Evolutionary conservation across 2,113 vertebrate genomes (phyloP).

Genomic region (Falco punctatus): DNA sequence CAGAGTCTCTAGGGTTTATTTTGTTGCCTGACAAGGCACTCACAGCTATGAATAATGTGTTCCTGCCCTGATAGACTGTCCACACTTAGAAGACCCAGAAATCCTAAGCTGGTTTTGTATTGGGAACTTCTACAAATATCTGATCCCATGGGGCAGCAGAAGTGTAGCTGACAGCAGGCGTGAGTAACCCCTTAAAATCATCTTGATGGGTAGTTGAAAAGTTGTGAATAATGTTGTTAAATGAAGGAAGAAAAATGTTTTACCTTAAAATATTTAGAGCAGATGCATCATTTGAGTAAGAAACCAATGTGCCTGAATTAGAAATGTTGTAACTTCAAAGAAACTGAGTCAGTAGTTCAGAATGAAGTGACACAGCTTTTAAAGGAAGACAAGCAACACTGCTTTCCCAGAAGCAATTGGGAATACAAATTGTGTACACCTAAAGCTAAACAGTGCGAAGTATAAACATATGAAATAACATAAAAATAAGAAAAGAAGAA

Average conservation of each 20-base stretch:
- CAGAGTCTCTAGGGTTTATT: neutral
- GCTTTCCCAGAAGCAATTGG: neutral
- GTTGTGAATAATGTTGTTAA: slow-evolving; percentile 1
- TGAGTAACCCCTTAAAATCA: slow-evolving; percentile 2
- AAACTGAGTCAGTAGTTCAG: slow-evolving; percentile 18
- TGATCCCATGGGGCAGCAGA: neutral
- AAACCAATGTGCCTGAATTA: neutral
- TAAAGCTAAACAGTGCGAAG: neutral
- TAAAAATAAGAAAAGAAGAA: neutral
- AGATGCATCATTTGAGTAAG: neutral
- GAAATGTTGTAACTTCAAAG: slow-evolving; percentile 23
- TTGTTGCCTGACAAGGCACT: neutral
- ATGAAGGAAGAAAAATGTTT: neutral
- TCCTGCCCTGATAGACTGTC: neutral
- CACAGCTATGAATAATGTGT: neutral
- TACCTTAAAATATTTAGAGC: neutral
- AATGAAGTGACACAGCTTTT: neutral
- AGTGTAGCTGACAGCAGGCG: neutral
- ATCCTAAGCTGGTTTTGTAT: neutral
- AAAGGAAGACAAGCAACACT: neutral
- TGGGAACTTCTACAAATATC: neutral
- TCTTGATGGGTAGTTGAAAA: neutral
- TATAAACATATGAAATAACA: neutral
- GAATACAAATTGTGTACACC: neutral
- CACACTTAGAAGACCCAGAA: neutral